Conservation (phyloP, 2,888 invertebrate genomes). For the Metellina segmentata region DNA sequence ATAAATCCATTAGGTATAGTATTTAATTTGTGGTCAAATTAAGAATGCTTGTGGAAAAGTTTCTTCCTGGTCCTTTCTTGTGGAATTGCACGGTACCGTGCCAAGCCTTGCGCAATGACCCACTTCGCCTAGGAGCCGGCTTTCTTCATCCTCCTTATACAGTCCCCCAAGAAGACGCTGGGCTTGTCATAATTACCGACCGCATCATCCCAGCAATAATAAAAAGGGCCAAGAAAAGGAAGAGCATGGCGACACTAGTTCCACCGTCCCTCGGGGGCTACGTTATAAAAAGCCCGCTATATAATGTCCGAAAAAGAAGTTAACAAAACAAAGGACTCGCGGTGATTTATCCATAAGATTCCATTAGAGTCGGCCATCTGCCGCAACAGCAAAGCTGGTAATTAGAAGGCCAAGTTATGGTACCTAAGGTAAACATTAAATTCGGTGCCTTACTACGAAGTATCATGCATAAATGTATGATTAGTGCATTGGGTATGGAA, state of each 20-base stretch:
- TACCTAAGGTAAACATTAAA: conserved; percentile 69
- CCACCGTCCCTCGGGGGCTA: conserved; percentile 24
- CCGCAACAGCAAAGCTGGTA: conserved; percentile 46
- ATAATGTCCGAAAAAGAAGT: conserved; percentile 38
- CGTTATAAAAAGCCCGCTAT: conserved; percentile 37
- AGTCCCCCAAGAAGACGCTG: conserved; percentile 1
- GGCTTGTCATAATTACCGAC: conserved; percentile 51
- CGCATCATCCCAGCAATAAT: conserved; percentile 22
- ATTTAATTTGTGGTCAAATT: too few species aligned
- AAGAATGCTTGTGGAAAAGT: too few species aligned
- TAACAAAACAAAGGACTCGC: conserved; percentile 41
- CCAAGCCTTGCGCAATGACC: neutral
- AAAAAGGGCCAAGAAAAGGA: conserved; percentile 16
- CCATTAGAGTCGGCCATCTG: conserved; percentile 69
- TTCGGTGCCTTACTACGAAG: conserved; percentile 63
- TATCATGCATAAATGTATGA: conserved; percentile 74
- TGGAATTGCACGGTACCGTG: neutral
- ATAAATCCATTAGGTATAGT: too few species aligned
- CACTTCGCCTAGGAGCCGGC: neutral
- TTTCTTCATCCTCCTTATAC: neutral
- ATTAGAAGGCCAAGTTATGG: conserved; percentile 51
- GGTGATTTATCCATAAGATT: conserved; percentile 74
- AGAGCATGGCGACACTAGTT: conserved; percentile 61
- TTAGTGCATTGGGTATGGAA: conserved; percentile 52
- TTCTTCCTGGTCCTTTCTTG: neutral